Percentiles rank a stretch among this genome's conserved stretches.
phyloP scores from a whole-genome alignment of 2,113 vertebrate species.

The rabbit (Oryctolagus cuniculus) region mOryCun1.1 NC_091445.1:31743001-31743500 shows the following conservation, averaged over 20 bases:
- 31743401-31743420: slow-evolving; percentile 11
- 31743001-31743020: not conserved
- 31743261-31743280: not conserved
- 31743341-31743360: slow-evolving; percentile 23
- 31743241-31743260: not conserved
- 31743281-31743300: not conserved
- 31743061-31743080: too few species aligned
- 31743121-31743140: not conserved
- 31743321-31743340: slow-evolving; percentile 51
- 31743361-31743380: not conserved
- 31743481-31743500: slow-evolving; percentile 41
- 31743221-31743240: not conserved
- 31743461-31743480: slow-evolving; percentile 6
- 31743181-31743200: not conserved
- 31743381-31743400: slow-evolving; percentile 3
- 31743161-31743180: slow-evolving; percentile 3
- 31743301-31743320: slow-evolving; percentile 7
- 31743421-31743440: slow-evolving; percentile 19
- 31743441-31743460: not conserved
- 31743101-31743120: too few species aligned
- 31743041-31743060: too few species aligned
- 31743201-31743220: too few species aligned
- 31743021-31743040: not conserved
- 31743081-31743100: too few species aligned
- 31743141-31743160: slow-evolving; percentile 4